phyloP scores from a whole-genome alignment of 1,140 invertebrate species.

The Cylas formicarius region DNA sequence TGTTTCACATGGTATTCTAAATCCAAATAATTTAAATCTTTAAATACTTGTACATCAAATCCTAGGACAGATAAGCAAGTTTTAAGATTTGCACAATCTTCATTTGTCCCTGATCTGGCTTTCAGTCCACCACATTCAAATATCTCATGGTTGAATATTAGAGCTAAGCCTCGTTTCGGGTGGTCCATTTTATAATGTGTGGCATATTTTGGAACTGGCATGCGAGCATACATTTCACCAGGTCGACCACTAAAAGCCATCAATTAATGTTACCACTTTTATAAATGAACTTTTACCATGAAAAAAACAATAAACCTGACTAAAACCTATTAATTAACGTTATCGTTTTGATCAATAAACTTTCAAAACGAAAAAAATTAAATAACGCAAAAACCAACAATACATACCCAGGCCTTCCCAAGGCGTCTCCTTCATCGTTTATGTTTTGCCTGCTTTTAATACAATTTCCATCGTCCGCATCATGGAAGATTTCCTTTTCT shows the following conservation, averaged over 20 bases:
- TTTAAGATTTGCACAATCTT: conserved; percentile 43
- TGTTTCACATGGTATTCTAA: conserved; percentile 44
- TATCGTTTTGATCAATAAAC: too few relatives aligned
- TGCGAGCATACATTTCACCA: conserved; percentile 42
- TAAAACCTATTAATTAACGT: too few relatives aligned
- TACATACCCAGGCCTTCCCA: conserved; percentile 33
- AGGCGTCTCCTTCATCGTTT: conserved; percentile 34
- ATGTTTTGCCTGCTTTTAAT: conserved; percentile 11
- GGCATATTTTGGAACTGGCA: conserved; percentile 62
- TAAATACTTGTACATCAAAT: conserved; percentile 53
- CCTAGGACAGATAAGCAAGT: conserved; percentile 43
- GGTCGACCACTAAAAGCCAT: conserved; percentile 8
- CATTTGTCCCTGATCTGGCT: conserved; percentile 42
- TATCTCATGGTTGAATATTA: conserved; percentile 87
- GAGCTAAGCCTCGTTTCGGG: conserved; percentile 66
- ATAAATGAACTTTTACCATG: too few relatives aligned
- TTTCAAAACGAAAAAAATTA: conserved; percentile 8
- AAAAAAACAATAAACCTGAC: too few relatives aligned
- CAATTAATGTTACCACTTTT: too few relatives aligned
- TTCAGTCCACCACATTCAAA: conserved; percentile 50
- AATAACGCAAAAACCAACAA: conserved; percentile 3
- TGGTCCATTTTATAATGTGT: conserved; percentile 84
- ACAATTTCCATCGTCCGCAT: conserved; percentile 28
- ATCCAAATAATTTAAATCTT: conserved; percentile 51
- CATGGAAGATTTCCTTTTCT: conserved; percentile 16